Conservation (phyloP, 2,888 invertebrate species). For the Zhengitettix transpicula region DNA sequence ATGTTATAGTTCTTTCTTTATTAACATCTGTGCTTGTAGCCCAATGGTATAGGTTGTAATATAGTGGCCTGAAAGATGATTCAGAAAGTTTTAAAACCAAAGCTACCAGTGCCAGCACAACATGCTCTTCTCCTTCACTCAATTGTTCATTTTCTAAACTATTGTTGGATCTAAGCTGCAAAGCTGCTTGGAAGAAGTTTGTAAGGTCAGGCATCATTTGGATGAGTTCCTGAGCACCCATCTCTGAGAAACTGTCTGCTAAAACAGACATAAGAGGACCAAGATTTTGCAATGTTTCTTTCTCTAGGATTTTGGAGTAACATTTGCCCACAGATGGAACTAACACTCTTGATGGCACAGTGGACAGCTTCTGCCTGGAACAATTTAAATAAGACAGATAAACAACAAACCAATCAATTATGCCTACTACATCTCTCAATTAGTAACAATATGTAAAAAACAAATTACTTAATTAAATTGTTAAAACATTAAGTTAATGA, state of each 20-base stretch:
- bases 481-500: too few species aligned
- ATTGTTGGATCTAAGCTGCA: slow-evolving; percentile 48
- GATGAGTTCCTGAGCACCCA: slow-evolving; percentile 45
- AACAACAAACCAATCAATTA: too few species aligned
- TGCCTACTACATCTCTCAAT: too few species aligned
- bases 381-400: not conserved
- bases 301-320: slow-evolving; percentile 41
- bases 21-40: slow-evolving; percentile 38
- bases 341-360: slow-evolving; percentile 54
- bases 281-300: slow-evolving; percentile 41
- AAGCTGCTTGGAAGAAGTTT: slow-evolving; percentile 48
- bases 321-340: slow-evolving; percentile 55
- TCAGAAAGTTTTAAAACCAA: slow-evolving; percentile 80
- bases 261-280: slow-evolving; percentile 59
- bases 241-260: slow-evolving; percentile 48
- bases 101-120: slow-evolving; percentile 59
- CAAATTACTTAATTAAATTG: too few species aligned
- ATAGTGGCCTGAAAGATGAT: slow-evolving; percentile 73
- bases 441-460: too few species aligned
- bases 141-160: slow-evolving; percentile 21
- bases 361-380: slow-evolving; percentile 47
- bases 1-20: slow-evolving; percentile 57
- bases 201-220: slow-evolving; percentile 50
- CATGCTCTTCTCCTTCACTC: slow-evolving; percentile 48
- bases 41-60: slow-evolving; percentile 78